Conservation (phyloP, 2,888 invertebrate genomes). For the Rhopalosiphum nymphaeae region DNA sequence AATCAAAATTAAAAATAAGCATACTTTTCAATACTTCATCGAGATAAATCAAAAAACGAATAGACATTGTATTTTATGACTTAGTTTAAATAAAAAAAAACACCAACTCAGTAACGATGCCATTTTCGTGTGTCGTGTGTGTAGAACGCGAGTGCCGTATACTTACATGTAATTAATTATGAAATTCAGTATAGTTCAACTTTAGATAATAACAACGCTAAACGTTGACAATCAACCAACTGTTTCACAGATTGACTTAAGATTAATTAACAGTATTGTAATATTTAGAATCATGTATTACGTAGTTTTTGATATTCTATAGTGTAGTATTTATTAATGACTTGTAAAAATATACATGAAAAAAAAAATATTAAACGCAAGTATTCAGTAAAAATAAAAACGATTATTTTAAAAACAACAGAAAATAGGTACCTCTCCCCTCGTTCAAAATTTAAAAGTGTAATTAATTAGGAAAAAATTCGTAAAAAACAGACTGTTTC, state of each 20-base stretch:
- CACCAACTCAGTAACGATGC: not conserved
- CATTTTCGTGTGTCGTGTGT: not conserved
- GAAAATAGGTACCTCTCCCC: not conserved
- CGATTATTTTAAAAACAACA: conserved; percentile 10
- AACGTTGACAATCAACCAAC: conserved; percentile 31
- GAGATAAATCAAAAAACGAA: not conserved
- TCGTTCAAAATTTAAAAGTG: not conserved
- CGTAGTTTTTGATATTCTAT: conserved; percentile 4
- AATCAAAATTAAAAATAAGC: not conserved
- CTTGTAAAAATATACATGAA: not conserved
- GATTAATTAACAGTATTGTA: conserved; percentile 45
- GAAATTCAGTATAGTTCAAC: not conserved
- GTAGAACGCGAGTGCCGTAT: not conserved
- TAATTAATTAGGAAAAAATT: conserved; percentile 45
- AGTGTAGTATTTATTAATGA: conserved; percentile 31
- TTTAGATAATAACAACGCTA: conserved; percentile 23
- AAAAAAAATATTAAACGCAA: not conserved
- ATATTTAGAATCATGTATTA: conserved; percentile 27
- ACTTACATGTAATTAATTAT: conserved; percentile 19
- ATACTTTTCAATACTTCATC: not conserved
- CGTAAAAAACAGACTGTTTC: not conserved
- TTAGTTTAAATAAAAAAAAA: not conserved
- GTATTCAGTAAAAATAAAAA: conserved; percentile 34
- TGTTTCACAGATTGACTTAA: conserved; percentile 35
- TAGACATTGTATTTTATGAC: not conserved